These are phyloP conservation scores for Henricia sp. DNA, from an alignment of 53 echinoderm and acorn worm genomes.

Conservation along the genomic window DNA sequence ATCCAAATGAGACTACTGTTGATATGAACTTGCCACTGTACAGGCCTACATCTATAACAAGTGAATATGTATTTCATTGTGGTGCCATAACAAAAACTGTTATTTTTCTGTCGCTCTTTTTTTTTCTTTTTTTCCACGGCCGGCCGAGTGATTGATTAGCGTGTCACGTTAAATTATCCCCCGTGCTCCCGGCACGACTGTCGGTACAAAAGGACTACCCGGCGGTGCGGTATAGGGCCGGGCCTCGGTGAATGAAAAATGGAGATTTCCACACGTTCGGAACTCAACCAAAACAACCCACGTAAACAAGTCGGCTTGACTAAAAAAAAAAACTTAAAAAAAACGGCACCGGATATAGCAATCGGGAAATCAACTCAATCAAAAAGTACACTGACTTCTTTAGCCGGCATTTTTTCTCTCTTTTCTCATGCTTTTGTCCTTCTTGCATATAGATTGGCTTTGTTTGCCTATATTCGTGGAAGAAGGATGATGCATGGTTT, in stretches of 20 bases:
- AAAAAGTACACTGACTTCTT: constrained; percentile 55
- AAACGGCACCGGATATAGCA: constrained; percentile 1
- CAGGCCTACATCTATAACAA: neutral
- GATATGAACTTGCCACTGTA: neutral
- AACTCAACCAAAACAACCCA: constrained; percentile 58
- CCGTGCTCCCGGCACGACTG: constrained; percentile 3
- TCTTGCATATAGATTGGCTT: neutral
- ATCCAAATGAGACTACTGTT: neutral
- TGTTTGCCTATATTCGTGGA: neutral
- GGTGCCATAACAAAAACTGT: too few species aligned
- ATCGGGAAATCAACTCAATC: neutral
- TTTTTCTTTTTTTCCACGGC: neutral
- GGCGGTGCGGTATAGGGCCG: neutral
- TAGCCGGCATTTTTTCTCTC: neutral
- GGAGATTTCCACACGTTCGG: constrained; percentile 48
- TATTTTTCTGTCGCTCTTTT: too few species aligned
- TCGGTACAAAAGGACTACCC: constrained; percentile 4
- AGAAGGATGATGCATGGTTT: constrained; percentile 4
- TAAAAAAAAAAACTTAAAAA: neutral
- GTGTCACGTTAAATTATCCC: constrained; percentile 48
- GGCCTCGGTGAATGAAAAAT: constrained; percentile 24
- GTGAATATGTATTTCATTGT: constrained; percentile 20
- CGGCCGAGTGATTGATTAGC: constrained; percentile 2
- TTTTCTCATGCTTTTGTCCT: neutral
- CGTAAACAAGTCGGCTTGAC: constrained; percentile 36